These are phyloP conservation scores for Onchidella celtica DNA, from an alignment of 2,888 invertebrate genomes.

Conservation along the genomic window DNA sequence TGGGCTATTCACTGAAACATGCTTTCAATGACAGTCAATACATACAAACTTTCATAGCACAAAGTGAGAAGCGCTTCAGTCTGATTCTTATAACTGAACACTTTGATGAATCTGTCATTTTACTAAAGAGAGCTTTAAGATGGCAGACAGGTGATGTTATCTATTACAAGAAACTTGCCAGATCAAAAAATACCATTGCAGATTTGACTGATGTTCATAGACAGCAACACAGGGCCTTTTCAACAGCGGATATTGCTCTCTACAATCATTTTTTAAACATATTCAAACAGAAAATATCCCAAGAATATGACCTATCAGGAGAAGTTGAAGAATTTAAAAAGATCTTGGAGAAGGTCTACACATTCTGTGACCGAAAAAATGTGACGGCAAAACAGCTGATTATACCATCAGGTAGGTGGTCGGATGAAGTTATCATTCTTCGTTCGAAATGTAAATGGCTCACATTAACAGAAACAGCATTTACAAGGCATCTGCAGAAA, in stretches of 20 bases:
- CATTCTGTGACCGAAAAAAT: conserved; percentile 16
- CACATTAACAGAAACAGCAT: not conserved
- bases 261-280: conserved; percentile 26
- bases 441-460: conserved; percentile 40
- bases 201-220: not conserved
- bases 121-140: conserved; percentile 60
- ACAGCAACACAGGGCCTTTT: not conserved
- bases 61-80: conserved; percentile 62
- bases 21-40: conserved; percentile 14
- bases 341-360: conserved; percentile 1
- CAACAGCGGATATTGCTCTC: conserved; percentile 20
- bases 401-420: conserved; percentile 25
- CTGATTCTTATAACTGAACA: conserved; percentile 65
- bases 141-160: conserved; percentile 64
- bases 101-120: conserved; percentile 66
- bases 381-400: not conserved
- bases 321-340: conserved; percentile 35
- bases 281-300: conserved; percentile 15
- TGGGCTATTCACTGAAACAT: conserved; percentile 41
- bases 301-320: not conserved
- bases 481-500: conserved; percentile 29
- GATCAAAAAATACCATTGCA: not conserved
- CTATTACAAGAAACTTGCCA: conserved; percentile 46
- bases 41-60: conserved; percentile 57
- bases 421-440: not conserved